Percentiles rank a stretch among this genome's conserved stretches.
Evolutionary conservation across 2,113 vertebrate genomes (phyloP).

Genomic region (Tapirus terrestris): DNA sequence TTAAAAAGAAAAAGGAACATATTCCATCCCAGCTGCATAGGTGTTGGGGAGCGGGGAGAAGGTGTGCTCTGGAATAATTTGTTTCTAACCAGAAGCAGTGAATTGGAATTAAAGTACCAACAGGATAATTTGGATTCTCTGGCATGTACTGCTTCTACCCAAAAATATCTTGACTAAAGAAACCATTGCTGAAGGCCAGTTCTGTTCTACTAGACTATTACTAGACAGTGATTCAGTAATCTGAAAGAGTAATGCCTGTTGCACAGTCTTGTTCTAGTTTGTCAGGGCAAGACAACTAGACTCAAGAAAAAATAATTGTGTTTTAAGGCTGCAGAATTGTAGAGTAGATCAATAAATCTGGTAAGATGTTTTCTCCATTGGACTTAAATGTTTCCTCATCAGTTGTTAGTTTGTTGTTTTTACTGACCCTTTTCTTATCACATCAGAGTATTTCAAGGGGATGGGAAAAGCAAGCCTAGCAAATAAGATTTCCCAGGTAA

Average conservation of each 20-base stretch:
- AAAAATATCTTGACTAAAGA: neutral
- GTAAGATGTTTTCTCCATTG: neutral
- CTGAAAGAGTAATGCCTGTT: neutral
- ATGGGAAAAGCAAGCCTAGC: neutral
- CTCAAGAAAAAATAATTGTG: neutral
- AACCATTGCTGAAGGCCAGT: neutral
- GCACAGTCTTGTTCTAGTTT: neutral
- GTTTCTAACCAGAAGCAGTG: neutral
- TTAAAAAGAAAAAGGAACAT: neutral
- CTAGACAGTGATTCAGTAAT: rapidly evolving
- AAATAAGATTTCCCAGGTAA: neutral
- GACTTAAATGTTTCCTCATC: neutral
- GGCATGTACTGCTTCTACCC: neutral
- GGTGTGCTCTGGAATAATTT: neutral
- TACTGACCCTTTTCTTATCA: neutral
- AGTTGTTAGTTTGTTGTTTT: neutral
- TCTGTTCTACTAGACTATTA: neutral
- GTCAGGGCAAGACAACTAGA: neutral
- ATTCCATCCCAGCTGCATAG: no score
- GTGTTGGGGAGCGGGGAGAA: neutral
- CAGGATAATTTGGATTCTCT: neutral
- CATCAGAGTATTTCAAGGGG: neutral
- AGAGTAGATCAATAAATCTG: neutral
- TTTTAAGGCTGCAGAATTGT: neutral
- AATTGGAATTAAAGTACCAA: neutral